A percentile compares a stretch with the other conserved stretches of the same genome.
Conservation (phyloP, 2,888 invertebrate genomes). For the Chrysolina haemoptera region DNA sequence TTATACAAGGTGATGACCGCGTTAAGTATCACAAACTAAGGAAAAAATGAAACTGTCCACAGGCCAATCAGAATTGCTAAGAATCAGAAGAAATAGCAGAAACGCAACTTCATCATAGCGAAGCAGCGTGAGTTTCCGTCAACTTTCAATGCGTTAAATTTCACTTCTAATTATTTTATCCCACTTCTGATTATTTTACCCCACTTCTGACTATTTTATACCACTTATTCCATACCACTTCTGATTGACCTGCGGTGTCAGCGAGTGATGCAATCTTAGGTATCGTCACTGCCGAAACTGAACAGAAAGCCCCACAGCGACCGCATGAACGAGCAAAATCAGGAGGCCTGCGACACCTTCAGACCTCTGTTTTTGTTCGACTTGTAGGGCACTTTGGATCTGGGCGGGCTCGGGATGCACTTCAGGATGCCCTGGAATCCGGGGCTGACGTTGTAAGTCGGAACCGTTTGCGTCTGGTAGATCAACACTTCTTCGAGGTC, state of each 20-base stretch:
- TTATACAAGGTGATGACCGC: conserved; percentile 29
- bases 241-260: background rate
- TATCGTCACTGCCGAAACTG: too few species aligned
- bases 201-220: background rate
- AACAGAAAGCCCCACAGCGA: background rate
- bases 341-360: conserved; percentile 51
- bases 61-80: background rate
- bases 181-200: too few species aligned
- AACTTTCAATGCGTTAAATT: too few species aligned
- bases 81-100: too few species aligned
- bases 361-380: conserved; percentile 53
- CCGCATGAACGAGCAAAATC: conserved; percentile 37
- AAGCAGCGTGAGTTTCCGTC: too few species aligned
- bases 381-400: conserved; percentile 54
- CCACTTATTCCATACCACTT: background rate
- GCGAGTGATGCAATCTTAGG: too few species aligned
- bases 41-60: background rate
- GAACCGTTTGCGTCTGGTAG: conserved; percentile 64
- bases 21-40: conserved; percentile 40
- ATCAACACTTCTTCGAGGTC: conserved; percentile 82
- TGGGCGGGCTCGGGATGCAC: conserved; percentile 64
- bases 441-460: conserved; percentile 52
- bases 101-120: too few species aligned
- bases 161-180: too few species aligned
- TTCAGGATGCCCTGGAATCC: conserved; percentile 66